phyloP scores from a whole-genome alignment of 2,888 invertebrate genomes.

The Minunthozetes semirufus region DNA sequence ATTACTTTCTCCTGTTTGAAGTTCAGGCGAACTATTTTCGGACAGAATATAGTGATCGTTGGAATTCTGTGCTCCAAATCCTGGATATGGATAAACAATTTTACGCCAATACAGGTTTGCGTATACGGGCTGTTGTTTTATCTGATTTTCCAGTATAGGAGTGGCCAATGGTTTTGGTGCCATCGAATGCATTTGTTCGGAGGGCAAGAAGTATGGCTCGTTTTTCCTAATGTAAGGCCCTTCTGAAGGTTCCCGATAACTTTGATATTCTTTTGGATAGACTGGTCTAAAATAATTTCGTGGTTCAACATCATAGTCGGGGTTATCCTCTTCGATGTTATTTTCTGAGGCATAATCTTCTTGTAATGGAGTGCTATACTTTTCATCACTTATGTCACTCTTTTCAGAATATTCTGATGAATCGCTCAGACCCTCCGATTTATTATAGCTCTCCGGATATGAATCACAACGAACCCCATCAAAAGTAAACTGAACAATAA shows the following conservation, averaged over 20 bases:
- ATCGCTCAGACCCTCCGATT: too few species aligned
- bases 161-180: not conserved
- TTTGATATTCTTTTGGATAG: not conserved
- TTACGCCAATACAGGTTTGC: slow-evolving; percentile 22
- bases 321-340: not conserved
- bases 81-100: slow-evolving; percentile 5
- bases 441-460: too few species aligned
- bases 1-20: not conserved
- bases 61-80: not conserved
- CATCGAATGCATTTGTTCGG: not conserved
- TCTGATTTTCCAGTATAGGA: not conserved
- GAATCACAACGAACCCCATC: too few species aligned
- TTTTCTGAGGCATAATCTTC: not conserved
- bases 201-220: not conserved
- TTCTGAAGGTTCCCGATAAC: not conserved
- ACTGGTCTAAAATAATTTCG: not conserved
- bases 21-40: not conserved
- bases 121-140: slow-evolving; percentile 9
- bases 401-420: too few species aligned
- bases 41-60: not conserved
- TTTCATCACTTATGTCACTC: too few species aligned
- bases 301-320: not conserved
- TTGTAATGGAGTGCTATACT: not conserved
- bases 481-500: too few species aligned
- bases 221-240: not conserved